Evolutionary conservation across 2,113 vertebrate genomes (phyloP).

Genomic region (Eolophus roseicapilla): DNA sequence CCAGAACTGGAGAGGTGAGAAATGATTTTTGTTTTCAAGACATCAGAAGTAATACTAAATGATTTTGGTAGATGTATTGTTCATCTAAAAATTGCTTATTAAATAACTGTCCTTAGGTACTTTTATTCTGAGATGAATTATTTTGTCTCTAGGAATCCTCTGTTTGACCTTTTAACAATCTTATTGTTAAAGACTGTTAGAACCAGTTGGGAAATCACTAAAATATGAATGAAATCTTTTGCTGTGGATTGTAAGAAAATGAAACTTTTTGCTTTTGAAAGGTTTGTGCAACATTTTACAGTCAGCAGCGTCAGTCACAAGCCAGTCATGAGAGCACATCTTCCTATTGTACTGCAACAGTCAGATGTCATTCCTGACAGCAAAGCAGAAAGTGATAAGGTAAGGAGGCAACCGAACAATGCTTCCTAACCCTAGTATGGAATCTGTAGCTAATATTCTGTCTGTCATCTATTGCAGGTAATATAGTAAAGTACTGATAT

Average conservation of each 20-base stretch:
- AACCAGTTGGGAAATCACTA: not conserved
- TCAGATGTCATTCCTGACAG: slow-evolving; percentile 61
- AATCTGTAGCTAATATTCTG: not conserved
- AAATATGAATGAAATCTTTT: not conserved
- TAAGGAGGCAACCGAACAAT: slow-evolving; percentile 33
- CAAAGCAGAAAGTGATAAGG: slow-evolving; percentile 77
- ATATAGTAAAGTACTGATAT: not conserved
- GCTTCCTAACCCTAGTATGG: accelerated
- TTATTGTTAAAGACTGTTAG: not conserved
- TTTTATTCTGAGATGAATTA: not conserved
- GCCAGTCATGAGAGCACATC: slow-evolving; percentile 83
- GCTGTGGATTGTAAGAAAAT: not conserved
- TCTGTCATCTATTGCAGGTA: not conserved
- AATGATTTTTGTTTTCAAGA: not conserved
- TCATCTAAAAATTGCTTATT: not conserved
- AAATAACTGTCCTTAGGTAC: not conserved
- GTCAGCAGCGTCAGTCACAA: slow-evolving; percentile 85
- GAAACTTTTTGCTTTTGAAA: slow-evolving; percentile 47
- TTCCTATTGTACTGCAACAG: slow-evolving; percentile 81
- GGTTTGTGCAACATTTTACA: slow-evolving; percentile 89
- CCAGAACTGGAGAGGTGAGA: slow-evolving; percentile 86
- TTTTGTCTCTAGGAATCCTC: not conserved
- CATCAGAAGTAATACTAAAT: not conserved
- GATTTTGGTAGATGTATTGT: not conserved
- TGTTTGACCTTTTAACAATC: not conserved